Percentiles rank a stretch among this genome's conserved stretches.
Conservation (phyloP, 1,140 invertebrate genomes). For the Cherax quadricarinatus region DNA sequence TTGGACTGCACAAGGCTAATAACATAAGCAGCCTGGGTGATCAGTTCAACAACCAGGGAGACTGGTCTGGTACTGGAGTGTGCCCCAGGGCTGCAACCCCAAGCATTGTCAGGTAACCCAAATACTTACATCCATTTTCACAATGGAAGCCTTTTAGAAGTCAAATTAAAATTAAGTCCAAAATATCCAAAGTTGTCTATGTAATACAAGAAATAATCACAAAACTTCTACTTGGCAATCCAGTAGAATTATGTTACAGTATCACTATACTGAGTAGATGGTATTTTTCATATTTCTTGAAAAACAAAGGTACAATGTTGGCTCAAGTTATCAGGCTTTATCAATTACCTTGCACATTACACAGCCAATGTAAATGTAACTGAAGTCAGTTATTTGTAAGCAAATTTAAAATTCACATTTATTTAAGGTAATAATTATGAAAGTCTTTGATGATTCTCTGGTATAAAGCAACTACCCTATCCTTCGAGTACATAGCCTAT, state of each 20-base stretch:
- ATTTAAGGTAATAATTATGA: neutral
- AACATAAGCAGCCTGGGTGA: too few species aligned
- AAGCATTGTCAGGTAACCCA: too few species aligned
- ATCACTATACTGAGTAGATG: neutral
- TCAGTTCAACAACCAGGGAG: too few species aligned
- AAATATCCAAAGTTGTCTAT: neutral
- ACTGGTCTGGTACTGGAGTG: too few species aligned
- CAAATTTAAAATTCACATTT: neutral
- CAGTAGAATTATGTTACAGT: neutral
- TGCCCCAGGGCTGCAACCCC: too few species aligned
- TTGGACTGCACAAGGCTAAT: too few species aligned
- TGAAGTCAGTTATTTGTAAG: neutral
- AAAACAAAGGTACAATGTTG: neutral
- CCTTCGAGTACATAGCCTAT: neutral
- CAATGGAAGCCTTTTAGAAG: too few species aligned
- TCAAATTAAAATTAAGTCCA: neutral
- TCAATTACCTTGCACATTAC: neutral
- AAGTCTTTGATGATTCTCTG: neutral
- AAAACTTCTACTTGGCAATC: neutral
- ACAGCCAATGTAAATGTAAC: neutral
- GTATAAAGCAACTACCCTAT: neutral
- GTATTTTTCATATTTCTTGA: neutral
- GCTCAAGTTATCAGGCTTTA: neutral
- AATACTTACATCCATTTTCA: too few species aligned
- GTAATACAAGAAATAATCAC: neutral